Conservation (phyloP, 2,113 vertebrate species). For the Saimiri boliviensis region DNA sequence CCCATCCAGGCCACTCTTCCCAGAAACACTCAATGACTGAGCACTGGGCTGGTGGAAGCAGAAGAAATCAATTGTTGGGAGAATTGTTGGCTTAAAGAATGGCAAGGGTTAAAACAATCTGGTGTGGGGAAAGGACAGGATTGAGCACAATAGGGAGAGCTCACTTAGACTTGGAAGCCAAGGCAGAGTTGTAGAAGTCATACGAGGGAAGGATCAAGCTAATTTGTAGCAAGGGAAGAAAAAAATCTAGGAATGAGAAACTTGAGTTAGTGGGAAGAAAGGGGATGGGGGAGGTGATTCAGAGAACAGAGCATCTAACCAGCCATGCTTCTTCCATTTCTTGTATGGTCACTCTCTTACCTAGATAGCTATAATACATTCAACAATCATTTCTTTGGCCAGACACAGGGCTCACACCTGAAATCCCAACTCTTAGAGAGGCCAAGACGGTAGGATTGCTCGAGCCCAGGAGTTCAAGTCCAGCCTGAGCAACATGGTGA, state of each 20-base stretch:
- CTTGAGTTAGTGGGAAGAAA: background rate
- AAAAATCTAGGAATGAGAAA: background rate
- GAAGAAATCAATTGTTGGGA: background rate
- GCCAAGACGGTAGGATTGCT: too few species aligned
- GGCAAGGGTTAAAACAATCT: background rate
- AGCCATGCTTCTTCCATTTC: background rate
- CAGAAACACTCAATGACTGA: background rate
- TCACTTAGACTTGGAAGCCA: background rate
- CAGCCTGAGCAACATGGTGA: too few species aligned
- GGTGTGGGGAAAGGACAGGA: background rate
- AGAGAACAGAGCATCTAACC: background rate
- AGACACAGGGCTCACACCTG: too few species aligned
- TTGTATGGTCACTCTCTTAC: background rate
- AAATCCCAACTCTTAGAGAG: too few species aligned
- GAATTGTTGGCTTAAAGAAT: background rate
- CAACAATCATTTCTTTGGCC: background rate
- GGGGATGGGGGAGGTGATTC: background rate
- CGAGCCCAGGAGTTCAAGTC: too few species aligned
- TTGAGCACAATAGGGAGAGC: background rate
- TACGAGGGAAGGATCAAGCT: background rate
- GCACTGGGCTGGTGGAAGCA: fast-evolving
- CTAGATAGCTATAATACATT: background rate
- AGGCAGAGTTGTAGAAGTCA: background rate
- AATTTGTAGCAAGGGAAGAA: background rate
- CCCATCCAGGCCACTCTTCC: background rate